Percentiles rank a stretch among this genome's conserved stretches.
These are phyloP conservation scores for Physocephala rufipes DNA, from an alignment of 2,888 invertebrate species.

Conservation along the genomic window DNA sequence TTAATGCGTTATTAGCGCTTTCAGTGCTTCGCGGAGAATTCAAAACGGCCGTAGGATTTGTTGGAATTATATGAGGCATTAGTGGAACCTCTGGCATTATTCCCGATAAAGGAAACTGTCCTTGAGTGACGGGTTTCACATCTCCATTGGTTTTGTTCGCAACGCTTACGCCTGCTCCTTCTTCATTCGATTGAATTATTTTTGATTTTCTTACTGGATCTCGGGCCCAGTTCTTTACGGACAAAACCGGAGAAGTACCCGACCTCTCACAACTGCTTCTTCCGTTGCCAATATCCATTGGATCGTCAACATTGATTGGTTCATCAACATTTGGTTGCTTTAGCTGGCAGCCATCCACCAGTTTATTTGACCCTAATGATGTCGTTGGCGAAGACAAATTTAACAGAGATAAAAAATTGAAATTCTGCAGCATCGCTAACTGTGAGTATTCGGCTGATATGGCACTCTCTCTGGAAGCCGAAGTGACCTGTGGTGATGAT, in stretches of 20 bases:
- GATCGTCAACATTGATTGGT: conserved; percentile 38
- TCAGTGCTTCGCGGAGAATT: conserved; percentile 46
- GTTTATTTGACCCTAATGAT: conserved; percentile 40
- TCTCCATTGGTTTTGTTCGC: conserved; percentile 53
- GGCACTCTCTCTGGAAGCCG: conserved; percentile 60
- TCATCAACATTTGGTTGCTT: conserved; percentile 22
- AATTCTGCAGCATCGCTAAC: conserved; percentile 69
- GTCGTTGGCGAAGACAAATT: conserved; percentile 61
- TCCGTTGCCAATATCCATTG: conserved; percentile 30
- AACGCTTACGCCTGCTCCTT: too few relatives aligned
- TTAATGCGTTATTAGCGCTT: conserved; percentile 67
- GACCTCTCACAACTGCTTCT: conserved; percentile 33
- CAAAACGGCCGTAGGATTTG: conserved; percentile 36
- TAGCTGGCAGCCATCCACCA: conserved; percentile 33
- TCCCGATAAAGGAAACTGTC: background rate
- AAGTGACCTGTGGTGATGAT: background rate
- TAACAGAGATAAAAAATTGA: conserved; percentile 69
- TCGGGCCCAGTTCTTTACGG: conserved; percentile 62
- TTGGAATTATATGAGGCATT: conserved; percentile 11
- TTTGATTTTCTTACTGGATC: conserved; percentile 49
- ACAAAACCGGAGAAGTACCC: conserved; percentile 50
- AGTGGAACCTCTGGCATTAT: background rate
- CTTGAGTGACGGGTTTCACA: conserved; percentile 41
- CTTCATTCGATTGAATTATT: conserved; percentile 21
- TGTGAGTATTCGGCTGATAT: conserved; percentile 68